Conservation (phyloP, 2,797 vertebrate species). For the Naso thynnoides region DNA sequence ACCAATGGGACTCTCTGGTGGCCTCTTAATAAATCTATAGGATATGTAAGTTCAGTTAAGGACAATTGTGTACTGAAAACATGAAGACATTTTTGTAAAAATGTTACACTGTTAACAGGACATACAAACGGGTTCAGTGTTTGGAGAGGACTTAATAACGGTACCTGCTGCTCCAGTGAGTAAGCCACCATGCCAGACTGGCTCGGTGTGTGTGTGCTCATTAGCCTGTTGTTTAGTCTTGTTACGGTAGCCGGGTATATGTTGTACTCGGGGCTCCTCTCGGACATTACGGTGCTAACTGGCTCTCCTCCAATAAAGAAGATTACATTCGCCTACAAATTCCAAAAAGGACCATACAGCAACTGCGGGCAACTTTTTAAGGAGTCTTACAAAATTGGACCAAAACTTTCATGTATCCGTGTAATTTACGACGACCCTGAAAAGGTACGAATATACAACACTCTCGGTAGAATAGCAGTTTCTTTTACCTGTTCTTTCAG, state of each 20-base stretch:
- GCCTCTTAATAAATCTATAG: too few relatives aligned
- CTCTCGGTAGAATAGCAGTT: not conserved
- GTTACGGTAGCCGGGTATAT: constrained; percentile 82
- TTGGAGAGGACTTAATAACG: not conserved
- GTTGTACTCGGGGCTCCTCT: constrained; percentile 89
- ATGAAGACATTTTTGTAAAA: not conserved
- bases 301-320: constrained; percentile 89
- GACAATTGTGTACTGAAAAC: not conserved
- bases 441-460: constrained; percentile 53
- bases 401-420: constrained; percentile 86
- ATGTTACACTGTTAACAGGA: not conserved
- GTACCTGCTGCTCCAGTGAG: not conserved
- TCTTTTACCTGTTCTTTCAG: not conserved
- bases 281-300: constrained; percentile 86
- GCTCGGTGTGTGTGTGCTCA: constrained; percentile 83
- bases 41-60: not conserved
- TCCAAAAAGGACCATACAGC: constrained; percentile 87
- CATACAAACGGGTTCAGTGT: not conserved
- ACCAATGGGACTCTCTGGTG: too few relatives aligned
- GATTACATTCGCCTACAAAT: constrained; percentile 93
- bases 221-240: constrained; percentile 81
- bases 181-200: constrained; percentile 86
- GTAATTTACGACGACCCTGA: constrained; percentile 91
- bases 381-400: constrained; percentile 89
- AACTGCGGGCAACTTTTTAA: constrained; percentile 88